Percentiles rank a stretch among this genome's conserved stretches.
Conservation (phyloP, 2,797 vertebrate genomes). For the Hemitrygon akajei region DNA sequence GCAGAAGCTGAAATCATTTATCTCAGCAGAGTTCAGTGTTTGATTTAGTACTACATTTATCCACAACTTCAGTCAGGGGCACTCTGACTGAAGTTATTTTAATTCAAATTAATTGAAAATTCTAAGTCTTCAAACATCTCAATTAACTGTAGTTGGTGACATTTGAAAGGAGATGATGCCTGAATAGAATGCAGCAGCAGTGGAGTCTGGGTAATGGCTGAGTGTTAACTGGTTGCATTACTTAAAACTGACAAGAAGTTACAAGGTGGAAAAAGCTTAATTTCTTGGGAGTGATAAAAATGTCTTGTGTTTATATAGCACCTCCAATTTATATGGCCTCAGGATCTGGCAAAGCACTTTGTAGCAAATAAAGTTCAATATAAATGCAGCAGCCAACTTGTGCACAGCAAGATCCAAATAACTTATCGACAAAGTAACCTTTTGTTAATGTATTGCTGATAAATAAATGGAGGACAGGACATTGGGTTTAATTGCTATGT, state of each 20-base stretch:
- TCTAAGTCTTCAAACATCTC: neutral
- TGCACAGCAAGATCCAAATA: no score
- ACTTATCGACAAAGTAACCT: no score
- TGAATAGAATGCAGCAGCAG: neutral
- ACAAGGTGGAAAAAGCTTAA: neutral
- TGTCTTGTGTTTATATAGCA: no score
- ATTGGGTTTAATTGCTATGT: no score
- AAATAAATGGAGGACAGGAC: no score
- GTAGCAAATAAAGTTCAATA: no score
- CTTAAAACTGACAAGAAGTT: neutral
- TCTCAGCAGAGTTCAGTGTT: neutral
- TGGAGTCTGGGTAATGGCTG: neutral
- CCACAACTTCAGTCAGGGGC: neutral
- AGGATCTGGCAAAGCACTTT: no score
- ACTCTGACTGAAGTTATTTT: neutral
- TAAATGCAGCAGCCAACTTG: no score
- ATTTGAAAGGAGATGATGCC: neutral
- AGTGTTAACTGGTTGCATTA: neutral
- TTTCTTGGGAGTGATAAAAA: neutral
- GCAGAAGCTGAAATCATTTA: neutral
- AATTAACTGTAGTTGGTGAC: neutral
- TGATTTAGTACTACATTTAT: constrained; percentile 4
- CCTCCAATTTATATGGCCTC: no score
- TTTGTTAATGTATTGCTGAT: no score
- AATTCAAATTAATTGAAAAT: constrained; percentile 15